phyloP scores from a whole-genome alignment of 2,888 invertebrate species.

The Drosophila dives region DNA sequence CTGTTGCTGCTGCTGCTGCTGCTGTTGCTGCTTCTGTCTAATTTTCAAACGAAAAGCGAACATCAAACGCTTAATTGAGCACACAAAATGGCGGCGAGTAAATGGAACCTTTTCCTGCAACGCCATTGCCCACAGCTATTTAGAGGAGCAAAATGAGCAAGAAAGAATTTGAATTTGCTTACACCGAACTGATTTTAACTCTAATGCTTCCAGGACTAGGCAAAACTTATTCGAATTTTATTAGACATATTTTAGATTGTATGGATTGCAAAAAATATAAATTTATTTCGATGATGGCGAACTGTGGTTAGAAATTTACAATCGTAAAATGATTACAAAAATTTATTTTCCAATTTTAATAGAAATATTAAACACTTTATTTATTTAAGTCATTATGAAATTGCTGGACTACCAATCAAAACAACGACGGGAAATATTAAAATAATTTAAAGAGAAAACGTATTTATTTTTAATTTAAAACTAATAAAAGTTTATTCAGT shows the following conservation, averaged over 20 bases:
- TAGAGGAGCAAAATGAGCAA: constrained; percentile 8
- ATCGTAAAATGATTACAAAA: not conserved
- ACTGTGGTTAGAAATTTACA: too few species aligned
- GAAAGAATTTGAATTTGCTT: not conserved
- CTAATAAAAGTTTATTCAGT: not conserved
- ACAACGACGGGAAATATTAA: not conserved
- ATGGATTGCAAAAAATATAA: not conserved
- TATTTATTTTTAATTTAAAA: not conserved
- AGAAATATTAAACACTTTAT: not conserved
- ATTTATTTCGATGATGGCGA: too few species aligned
- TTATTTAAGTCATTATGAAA: not conserved
- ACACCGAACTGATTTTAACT: constrained; percentile 33
- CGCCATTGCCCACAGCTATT: constrained; percentile 43
- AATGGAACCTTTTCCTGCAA: constrained; percentile 44
- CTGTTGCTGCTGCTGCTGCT: not conserved
- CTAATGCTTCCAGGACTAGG: not conserved
- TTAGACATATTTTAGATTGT: not conserved
- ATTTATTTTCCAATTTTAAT: not conserved
- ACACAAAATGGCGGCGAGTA: constrained; percentile 56
- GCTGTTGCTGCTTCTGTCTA: constrained; percentile 10
- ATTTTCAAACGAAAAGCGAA: constrained; percentile 60
- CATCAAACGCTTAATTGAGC: constrained; percentile 65
- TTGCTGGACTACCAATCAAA: not conserved
- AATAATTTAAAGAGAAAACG: not conserved
- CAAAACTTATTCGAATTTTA: not conserved